Percentiles rank a stretch among this genome's conserved stretches.
Conservation (phyloP, 1,140 invertebrate species). For the Lepidurus packardi region DNA sequence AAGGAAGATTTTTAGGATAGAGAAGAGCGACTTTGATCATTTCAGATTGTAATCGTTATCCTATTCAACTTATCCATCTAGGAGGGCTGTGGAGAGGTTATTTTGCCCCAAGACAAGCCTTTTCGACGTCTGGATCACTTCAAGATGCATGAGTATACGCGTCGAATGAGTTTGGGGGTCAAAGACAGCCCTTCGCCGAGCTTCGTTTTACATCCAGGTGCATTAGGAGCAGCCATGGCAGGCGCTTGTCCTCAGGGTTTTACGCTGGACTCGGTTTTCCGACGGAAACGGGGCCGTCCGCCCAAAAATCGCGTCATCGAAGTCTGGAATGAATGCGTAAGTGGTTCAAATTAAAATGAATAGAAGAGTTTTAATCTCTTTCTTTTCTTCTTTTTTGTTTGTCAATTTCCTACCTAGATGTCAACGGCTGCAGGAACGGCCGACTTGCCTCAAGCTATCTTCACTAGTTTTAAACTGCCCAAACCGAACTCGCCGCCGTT, state of each 20-base stretch:
- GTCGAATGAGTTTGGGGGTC: slow-evolving; percentile 24
- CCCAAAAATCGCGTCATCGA: slow-evolving; percentile 88
- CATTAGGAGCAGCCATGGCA: neutral
- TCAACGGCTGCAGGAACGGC: slow-evolving; percentile 50
- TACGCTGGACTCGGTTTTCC: slow-evolving; percentile 74
- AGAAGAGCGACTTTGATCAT: neutral
- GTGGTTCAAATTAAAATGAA: slow-evolving; percentile 37
- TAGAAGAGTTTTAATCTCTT: slow-evolving; percentile 37
- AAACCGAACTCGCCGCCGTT: slow-evolving; percentile 49
- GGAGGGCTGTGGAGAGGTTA: slow-evolving; percentile 79
- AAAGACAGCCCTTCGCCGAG: slow-evolving; percentile 3
- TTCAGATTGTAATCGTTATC: slow-evolving; percentile 32
- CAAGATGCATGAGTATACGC: slow-evolving; percentile 70
- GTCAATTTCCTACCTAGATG: slow-evolving; percentile 35
- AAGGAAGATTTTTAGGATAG: neutral
- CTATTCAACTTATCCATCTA: slow-evolving; percentile 41
- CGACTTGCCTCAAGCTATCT: slow-evolving; percentile 79
- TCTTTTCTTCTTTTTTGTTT: slow-evolving; percentile 23
- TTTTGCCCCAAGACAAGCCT: slow-evolving; percentile 72
- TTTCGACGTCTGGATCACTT: slow-evolving; percentile 84
- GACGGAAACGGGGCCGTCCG: slow-evolving; percentile 79
- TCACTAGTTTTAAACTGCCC: slow-evolving; percentile 85
- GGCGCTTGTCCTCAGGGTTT: slow-evolving; percentile 21
- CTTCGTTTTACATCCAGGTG: neutral
- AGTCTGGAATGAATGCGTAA: slow-evolving; percentile 74